Conservation (phyloP, 2,888 invertebrate species). For the Lepidonotus clava region DNA sequence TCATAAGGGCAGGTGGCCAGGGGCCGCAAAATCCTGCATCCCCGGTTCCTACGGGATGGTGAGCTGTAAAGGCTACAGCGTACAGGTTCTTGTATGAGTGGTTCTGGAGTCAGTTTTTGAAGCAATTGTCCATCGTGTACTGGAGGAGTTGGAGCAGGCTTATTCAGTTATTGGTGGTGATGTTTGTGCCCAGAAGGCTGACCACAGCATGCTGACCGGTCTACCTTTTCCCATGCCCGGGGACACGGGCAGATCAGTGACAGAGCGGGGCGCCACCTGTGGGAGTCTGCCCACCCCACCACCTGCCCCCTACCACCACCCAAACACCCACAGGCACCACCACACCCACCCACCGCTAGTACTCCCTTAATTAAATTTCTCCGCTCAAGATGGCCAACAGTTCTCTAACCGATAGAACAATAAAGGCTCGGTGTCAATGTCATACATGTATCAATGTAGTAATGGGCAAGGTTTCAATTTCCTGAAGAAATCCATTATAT, state of each 20-base stretch:
- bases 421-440: background rate
- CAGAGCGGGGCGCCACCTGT: constrained; percentile 7
- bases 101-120: too few species aligned
- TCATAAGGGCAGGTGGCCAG: background rate
- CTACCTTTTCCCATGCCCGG: background rate
- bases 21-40: too few species aligned
- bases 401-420: too few species aligned
- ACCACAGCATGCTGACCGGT: background rate
- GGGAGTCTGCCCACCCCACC: background rate
- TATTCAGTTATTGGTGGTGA: too few species aligned
- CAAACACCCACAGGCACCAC: constrained; percentile 5
- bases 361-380: constrained; percentile 4
- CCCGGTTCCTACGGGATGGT: too few species aligned
- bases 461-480: constrained; percentile 6
- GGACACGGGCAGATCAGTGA: background rate
- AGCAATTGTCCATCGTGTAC: too few species aligned
- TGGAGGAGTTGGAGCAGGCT: too few species aligned
- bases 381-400: constrained; percentile 2
- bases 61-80: too few species aligned
- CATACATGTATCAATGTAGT: background rate
- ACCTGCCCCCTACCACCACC: constrained; percentile 4
- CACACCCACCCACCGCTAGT: background rate
- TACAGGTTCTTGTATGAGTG: too few species aligned
- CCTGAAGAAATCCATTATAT: background rate
- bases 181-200: background rate